Evolutionary conservation across 2,113 vertebrate species (phyloP).

Genomic region (Leptocoma aspasia): DNA sequence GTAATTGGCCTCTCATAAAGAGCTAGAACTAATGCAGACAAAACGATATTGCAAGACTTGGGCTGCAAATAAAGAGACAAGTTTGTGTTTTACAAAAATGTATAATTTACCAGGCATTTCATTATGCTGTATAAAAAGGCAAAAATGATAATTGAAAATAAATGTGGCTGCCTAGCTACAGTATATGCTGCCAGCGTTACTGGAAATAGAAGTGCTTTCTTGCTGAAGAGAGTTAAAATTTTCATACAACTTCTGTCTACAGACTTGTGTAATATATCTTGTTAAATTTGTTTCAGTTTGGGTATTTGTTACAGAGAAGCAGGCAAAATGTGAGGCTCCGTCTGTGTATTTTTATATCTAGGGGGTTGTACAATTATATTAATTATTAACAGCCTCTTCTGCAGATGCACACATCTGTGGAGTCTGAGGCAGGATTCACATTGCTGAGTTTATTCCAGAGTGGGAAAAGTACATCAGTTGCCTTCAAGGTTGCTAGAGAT

Average conservation of each 20-base stretch:
- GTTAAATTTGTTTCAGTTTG: conserved; percentile 61
- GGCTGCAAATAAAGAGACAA: conserved; percentile 58
- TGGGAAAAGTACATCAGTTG: not conserved
- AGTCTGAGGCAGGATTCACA: not conserved
- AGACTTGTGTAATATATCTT: conserved; percentile 45
- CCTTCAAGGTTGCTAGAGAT: not conserved
- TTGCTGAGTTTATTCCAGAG: not conserved
- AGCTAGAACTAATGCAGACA: conserved; percentile 54
- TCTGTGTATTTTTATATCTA: conserved; percentile 33
- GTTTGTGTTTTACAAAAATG: conserved; percentile 59
- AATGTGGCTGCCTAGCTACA: conserved; percentile 58
- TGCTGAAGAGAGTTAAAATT: conserved; percentile 53
- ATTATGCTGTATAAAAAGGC: conserved; percentile 62
- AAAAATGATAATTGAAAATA: conserved; percentile 65
- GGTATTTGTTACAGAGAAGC: conserved; percentile 25
- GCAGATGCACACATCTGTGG: not conserved
- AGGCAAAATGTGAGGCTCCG: conserved; percentile 12
- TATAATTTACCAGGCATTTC: conserved; percentile 64
- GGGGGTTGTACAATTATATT: not conserved
- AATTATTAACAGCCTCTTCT: conserved; percentile 10
- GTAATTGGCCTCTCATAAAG: conserved; percentile 17
- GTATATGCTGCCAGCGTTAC: conserved; percentile 43
- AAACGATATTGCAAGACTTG: conserved; percentile 39
- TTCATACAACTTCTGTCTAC: conserved; percentile 49
- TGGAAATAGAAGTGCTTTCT: conserved; percentile 57